phyloP scores from a whole-genome alignment of 2,888 invertebrate genomes.

The Leptopilina drosophilae region DNA sequence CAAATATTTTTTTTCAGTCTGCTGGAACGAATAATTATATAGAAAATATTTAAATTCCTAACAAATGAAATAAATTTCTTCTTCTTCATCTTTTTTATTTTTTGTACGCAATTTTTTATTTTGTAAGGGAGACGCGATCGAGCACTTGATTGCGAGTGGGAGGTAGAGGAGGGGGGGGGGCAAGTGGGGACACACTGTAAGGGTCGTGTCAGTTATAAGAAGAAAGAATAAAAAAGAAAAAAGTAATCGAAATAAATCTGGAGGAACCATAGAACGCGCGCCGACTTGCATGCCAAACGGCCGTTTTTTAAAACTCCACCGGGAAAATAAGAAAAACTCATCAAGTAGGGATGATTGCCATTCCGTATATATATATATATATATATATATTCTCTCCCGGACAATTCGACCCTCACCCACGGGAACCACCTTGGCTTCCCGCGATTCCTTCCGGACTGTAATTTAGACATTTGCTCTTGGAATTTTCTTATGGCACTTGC shows the following conservation, averaged over 20 bases:
- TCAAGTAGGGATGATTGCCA: constrained; percentile 71
- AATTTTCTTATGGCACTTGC: constrained; percentile 17
- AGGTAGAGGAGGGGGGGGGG: constrained; percentile 26
- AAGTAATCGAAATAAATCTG: constrained; percentile 69
- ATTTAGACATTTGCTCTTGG: constrained; percentile 49
- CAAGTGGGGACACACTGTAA: constrained; percentile 24
- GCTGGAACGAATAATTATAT: no score
- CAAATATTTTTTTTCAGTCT: no score
- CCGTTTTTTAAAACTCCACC: constrained; percentile 69
- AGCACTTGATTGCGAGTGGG: constrained; percentile 42
- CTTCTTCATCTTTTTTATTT: neutral
- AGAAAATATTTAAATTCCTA: no score
- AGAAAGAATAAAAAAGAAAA: constrained; percentile 53
- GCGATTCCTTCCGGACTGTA: constrained; percentile 48
- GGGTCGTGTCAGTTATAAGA: constrained; percentile 50
- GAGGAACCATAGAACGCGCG: constrained; percentile 52
- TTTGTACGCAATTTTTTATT: constrained; percentile 4
- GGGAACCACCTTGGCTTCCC: constrained; percentile 59
- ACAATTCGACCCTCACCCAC: constrained; percentile 54
- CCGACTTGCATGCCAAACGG: constrained; percentile 68
- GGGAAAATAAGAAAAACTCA: constrained; percentile 72
- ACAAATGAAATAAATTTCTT: no score
- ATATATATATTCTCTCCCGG: constrained; percentile 12
- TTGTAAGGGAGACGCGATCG: neutral
- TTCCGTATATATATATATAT: constrained; percentile 47